A percentile compares a stretch with the other conserved stretches of the same genome.
phyloP scores from a whole-genome alignment of 1,140 invertebrate genomes.

The Hylaeus anthracinus region DNA sequence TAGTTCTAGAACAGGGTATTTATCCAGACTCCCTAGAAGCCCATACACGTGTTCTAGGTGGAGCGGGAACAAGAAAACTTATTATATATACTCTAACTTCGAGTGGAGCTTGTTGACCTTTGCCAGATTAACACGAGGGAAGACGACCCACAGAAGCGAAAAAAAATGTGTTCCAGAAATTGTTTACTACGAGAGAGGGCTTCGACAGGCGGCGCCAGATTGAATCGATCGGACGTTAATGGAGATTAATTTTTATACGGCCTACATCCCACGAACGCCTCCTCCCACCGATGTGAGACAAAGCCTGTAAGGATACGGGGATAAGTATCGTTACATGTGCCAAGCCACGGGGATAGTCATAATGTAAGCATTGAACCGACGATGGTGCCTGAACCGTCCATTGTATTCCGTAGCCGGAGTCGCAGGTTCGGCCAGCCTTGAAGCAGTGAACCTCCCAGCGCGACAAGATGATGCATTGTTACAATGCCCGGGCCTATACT shows the following conservation, averaged over 20 bases:
- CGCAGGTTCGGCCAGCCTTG: constrained; percentile 65
- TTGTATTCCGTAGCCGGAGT: constrained; percentile 66
- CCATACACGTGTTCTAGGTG: not conserved
- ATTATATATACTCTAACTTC: not conserved
- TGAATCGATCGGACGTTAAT: constrained; percentile 37
- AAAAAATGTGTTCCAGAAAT: not conserved
- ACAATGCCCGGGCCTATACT: constrained; percentile 57
- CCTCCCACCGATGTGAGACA: constrained; percentile 55
- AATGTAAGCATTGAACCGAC: constrained; percentile 66
- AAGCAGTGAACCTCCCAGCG: constrained; percentile 68
- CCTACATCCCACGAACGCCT: constrained; percentile 21
- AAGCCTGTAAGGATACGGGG: constrained; percentile 58
- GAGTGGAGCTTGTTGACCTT: not conserved
- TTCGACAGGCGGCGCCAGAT: not conserved
- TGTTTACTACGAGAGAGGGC: not conserved
- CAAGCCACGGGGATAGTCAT: constrained; percentile 64
- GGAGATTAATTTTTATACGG: constrained; percentile 50
- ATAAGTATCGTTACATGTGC: constrained; percentile 69
- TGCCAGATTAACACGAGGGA: too few relatives aligned
- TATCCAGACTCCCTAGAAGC: not conserved
- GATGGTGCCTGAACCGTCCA: constrained; percentile 64
- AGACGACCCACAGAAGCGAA: not conserved
- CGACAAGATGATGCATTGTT: constrained; percentile 72
- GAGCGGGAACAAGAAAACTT: not conserved
- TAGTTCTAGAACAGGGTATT: not conserved